Conservation (phyloP, 2,113 vertebrate species). For the Rhinolophus ferrumequinum region DNA sequence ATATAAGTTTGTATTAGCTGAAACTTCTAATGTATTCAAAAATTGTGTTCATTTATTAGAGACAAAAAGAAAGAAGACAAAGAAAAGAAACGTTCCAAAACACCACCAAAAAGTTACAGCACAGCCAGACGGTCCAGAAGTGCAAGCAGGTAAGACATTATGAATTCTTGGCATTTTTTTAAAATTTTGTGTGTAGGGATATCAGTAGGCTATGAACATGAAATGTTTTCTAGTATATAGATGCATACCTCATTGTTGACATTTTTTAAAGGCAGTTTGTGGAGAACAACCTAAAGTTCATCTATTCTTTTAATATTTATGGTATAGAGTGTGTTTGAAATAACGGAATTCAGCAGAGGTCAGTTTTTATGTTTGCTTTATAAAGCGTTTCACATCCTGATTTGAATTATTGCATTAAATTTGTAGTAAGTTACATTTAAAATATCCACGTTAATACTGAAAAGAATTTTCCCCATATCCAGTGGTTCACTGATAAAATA, state of each 20-base stretch:
- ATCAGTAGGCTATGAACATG: not conserved
- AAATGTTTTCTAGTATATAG: not conserved
- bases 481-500: not conserved
- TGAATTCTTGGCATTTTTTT: not conserved
- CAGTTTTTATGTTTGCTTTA: not conserved
- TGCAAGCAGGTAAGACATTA: constrained; percentile 90
- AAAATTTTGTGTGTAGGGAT: not conserved
- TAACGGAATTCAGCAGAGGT: not conserved
- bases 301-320: not conserved
- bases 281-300: not conserved
- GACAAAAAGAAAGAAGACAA: constrained; percentile 98
- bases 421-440: not conserved
- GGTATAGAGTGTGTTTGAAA: not conserved
- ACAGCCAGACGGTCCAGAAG: constrained; percentile 95
- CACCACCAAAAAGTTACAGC: constrained; percentile 99
- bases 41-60: constrained; percentile 81
- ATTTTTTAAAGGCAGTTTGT: not conserved
- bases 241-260: not conserved
- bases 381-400: not conserved
- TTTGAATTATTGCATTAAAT: not conserved
- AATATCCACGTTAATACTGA: not conserved
- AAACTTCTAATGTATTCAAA: not conserved
- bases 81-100: constrained; percentile 97
- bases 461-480: not conserved
- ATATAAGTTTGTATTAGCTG: not conserved